Conservation (phyloP, 2,797 vertebrate genomes). For the Buphagus erythrorhynchus region DNA sequence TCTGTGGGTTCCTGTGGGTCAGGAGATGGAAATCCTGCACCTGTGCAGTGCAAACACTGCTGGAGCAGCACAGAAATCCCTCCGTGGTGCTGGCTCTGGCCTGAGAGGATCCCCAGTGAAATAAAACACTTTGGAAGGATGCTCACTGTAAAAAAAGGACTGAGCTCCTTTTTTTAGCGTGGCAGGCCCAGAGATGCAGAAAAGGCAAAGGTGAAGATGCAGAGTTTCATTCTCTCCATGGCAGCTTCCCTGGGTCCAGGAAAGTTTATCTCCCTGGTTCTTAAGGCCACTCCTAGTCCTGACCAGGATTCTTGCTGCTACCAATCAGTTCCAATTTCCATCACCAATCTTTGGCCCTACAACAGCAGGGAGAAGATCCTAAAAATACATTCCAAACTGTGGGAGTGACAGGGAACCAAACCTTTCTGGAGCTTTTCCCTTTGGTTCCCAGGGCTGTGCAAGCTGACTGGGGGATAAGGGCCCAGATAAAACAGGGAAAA, state of each 20-base stretch:
- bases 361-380: neutral
- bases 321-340: neutral
- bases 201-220: constrained; percentile 43
- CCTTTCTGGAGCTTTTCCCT: neutral
- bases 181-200: neutral
- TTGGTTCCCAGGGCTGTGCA: neutral
- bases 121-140: neutral
- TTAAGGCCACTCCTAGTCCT: neutral
- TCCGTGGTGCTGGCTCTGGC: neutral
- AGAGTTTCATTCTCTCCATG: neutral
- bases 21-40: neutral
- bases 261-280: neutral
- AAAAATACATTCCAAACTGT: neutral
- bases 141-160: neutral
- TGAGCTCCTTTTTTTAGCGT: neutral
- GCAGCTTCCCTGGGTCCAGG: neutral
- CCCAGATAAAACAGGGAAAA: neutral
- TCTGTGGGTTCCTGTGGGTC: neutral
- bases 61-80: neutral
- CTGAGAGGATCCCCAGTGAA: neutral
- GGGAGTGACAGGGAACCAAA: neutral
- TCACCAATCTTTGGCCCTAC: neutral
- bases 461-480: neutral
- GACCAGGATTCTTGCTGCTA: neutral
- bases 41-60: neutral